Evolutionary conservation across 2,888 invertebrate species (phyloP).

Genomic region (Ectemnius cavifrons): DNA sequence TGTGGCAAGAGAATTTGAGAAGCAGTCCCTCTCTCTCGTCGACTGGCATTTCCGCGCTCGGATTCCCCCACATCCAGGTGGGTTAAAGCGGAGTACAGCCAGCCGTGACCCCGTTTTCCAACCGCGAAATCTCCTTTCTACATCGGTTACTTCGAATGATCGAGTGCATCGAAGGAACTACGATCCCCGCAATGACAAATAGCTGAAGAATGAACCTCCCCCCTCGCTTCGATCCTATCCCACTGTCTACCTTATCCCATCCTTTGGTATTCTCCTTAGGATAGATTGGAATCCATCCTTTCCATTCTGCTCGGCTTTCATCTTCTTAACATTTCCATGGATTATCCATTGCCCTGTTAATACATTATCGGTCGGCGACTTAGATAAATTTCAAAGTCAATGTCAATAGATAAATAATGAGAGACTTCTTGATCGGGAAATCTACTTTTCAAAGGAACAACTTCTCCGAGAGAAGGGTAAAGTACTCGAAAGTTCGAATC

Average conservation of each 20-base stretch:
- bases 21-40: neutral
- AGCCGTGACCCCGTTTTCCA: constrained; percentile 42
- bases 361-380: neutral
- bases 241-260: no score
- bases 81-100: constrained; percentile 25
- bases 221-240: neutral
- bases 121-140: constrained; percentile 40
- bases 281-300: neutral
- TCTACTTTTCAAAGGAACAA: constrained; percentile 46
- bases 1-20: neutral
- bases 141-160: constrained; percentile 29
- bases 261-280: neutral
- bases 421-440: constrained; percentile 30
- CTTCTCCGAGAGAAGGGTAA: no score
- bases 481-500: no score
- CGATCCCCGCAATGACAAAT: neutral
- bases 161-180: constrained; percentile 4
- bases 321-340: neutral
- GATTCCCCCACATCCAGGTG: constrained; percentile 18
- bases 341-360: neutral
- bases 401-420: neutral
- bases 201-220: neutral
- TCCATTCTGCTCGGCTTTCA: neutral
- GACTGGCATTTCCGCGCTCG: neutral
- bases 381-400: neutral